These are phyloP conservation scores for Oncorhynchus kisutch DNA, from an alignment of 2,113 vertebrate genomes.

Conservation along the genomic window DNA sequence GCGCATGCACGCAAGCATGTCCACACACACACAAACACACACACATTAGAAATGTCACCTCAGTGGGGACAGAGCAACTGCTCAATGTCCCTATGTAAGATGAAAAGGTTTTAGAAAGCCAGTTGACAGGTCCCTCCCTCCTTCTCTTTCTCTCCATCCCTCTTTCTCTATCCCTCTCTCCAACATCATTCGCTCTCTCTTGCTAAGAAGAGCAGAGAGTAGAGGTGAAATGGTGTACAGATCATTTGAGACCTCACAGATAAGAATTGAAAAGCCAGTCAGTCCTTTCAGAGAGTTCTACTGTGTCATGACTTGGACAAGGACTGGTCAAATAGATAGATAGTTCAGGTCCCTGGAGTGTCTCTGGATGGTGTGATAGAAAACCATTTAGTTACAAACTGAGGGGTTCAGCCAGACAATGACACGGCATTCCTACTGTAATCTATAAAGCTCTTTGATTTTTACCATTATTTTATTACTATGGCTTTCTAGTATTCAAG, in stretches of 20 bases:
- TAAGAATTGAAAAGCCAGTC: background rate
- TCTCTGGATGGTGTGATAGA: background rate
- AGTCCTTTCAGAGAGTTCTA: background rate
- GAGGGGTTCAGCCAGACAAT: background rate
- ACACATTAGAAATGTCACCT: constrained; percentile 27
- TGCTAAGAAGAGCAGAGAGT: background rate
- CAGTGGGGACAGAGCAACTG: constrained; percentile 15
- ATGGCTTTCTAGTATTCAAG: background rate
- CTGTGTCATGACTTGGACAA: background rate
- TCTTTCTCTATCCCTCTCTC: too few species aligned
- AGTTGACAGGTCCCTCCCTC: background rate
- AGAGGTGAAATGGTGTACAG: background rate
- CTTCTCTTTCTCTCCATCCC: too few species aligned
- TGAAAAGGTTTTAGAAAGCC: constrained; percentile 14
- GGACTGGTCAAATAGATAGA: background rate
- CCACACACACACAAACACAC: background rate
- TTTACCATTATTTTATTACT: background rate
- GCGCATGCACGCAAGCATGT: background rate
- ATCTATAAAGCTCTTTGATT: background rate
- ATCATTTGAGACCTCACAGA: background rate
- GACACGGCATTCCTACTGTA: background rate
- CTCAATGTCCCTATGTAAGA: constrained; percentile 4
- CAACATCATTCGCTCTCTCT: too few species aligned
- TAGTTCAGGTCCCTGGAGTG: background rate
- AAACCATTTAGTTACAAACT: background rate